Percentiles rank a stretch among this genome's conserved stretches.
Evolutionary conservation across 2,113 vertebrate genomes (phyloP).

Genomic region (Heliornis fulica): DNA sequence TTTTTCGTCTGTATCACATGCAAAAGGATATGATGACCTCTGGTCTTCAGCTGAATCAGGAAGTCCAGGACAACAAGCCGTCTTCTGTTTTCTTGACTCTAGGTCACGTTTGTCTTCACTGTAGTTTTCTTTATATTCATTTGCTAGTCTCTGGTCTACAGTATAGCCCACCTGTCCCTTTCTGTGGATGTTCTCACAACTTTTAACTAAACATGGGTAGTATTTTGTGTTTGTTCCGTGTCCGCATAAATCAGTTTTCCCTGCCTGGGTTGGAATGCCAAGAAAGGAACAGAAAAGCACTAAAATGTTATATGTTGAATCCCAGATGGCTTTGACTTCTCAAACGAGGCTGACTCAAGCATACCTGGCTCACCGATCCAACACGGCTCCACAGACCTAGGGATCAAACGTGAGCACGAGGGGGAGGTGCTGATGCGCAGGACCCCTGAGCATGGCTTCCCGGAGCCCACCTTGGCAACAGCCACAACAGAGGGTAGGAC

Average conservation of each 20-base stretch:
- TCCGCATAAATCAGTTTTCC: slow-evolving; percentile 67
- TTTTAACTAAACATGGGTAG: slow-evolving; percentile 36
- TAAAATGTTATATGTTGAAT: slow-evolving; percentile 95
- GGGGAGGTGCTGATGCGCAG: slow-evolving; percentile 85
- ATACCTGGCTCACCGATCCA: slow-evolving; percentile 89
- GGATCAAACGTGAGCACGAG: slow-evolving; percentile 87
- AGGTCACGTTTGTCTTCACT: slow-evolving; percentile 11
- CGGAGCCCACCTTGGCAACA: slow-evolving; percentile 86
- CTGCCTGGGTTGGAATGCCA: slow-evolving; percentile 73
- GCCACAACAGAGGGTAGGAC: slow-evolving; percentile 98
- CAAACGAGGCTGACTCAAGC: slow-evolving; percentile 92
- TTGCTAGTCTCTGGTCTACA: slow-evolving; percentile 47
- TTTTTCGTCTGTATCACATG: background rate
- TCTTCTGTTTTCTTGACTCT: slow-evolving; percentile 41
- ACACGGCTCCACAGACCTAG: slow-evolving; percentile 85
- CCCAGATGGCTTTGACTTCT: slow-evolving; percentile 99
- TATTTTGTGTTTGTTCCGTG: slow-evolving; percentile 65
- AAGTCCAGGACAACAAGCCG: slow-evolving; percentile 42
- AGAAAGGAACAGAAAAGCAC: slow-evolving; percentile 76
- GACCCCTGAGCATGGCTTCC: slow-evolving; percentile 81
- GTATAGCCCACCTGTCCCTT: slow-evolving; percentile 61
- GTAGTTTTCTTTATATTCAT: slow-evolving; percentile 30
- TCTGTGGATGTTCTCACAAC: slow-evolving; percentile 59
- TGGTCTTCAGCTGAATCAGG: slow-evolving; percentile 36
- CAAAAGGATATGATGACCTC: slow-evolving; percentile 37